Percentiles rank a stretch among this genome's conserved stretches.
Evolutionary conservation across 2,113 vertebrate genomes (phyloP).

Genomic region (Butastur rufipennis): DNA sequence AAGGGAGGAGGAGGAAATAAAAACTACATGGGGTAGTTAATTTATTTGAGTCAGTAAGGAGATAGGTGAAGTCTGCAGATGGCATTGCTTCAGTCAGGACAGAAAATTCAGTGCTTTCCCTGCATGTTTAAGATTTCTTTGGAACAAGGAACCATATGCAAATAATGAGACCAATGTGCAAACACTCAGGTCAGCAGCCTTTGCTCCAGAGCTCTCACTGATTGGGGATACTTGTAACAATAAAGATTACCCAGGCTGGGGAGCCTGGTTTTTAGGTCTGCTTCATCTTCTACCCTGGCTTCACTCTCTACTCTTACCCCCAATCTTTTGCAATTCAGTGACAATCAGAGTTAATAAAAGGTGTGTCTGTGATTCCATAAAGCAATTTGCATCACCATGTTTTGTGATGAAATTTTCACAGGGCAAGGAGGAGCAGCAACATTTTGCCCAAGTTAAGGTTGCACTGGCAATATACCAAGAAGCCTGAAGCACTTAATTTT

Average conservation of each 20-base stretch:
- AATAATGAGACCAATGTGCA: background rate
- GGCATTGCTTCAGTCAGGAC: background rate
- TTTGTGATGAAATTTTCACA: conserved; percentile 47
- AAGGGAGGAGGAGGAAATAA: conserved; percentile 14
- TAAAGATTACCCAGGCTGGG: background rate
- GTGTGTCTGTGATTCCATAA: conserved; percentile 32
- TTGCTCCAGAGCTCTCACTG: background rate
- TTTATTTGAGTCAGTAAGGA: background rate
- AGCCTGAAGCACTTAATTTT: conserved; percentile 31
- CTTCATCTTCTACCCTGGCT: background rate
- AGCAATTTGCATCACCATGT: conserved; percentile 44
- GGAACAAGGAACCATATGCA: background rate
- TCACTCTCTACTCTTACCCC: background rate
- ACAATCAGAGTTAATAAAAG: conserved; percentile 50
- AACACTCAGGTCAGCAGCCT: background rate
- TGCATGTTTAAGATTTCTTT: background rate
- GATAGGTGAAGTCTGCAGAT: background rate
- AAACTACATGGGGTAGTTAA: background rate
- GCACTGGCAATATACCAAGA: background rate
- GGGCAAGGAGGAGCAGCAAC: background rate
- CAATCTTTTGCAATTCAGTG: conserved; percentile 33
- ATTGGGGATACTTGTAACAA: background rate
- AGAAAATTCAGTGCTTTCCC: background rate
- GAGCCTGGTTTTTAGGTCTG: background rate
- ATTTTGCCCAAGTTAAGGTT: conserved; percentile 30